Percentiles rank a stretch among this genome's conserved stretches.
phyloP scores from a whole-genome alignment of 2,113 vertebrate genomes.

The Megaleporinus macrocephalus region DNA sequence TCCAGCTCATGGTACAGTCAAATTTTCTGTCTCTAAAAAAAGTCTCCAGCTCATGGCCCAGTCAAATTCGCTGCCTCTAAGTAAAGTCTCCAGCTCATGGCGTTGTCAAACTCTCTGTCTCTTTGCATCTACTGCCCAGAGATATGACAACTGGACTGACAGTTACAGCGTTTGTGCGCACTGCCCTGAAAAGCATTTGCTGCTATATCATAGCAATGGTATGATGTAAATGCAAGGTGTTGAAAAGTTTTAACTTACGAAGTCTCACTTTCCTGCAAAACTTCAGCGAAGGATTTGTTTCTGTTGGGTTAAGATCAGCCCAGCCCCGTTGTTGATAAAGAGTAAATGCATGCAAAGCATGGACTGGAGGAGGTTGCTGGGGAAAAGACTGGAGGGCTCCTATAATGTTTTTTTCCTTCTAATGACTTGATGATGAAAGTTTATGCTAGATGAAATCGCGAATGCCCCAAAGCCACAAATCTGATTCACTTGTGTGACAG shows the following conservation, averaged over 20 bases:
- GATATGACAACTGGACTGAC: not conserved
- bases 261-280: not conserved
- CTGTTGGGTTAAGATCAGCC: not conserved
- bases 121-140: not conserved
- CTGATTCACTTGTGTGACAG: not conserved
- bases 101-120: too few relatives aligned
- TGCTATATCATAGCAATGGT: too few relatives aligned
- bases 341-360: too few relatives aligned
- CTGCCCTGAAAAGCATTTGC: too few relatives aligned
- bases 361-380: not conserved
- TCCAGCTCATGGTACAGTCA: too few relatives aligned
- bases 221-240: too few relatives aligned
- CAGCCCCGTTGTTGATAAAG: not conserved
- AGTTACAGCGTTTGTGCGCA: not conserved
- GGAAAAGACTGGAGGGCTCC: not conserved
- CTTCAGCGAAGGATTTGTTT: not conserved
- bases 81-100: too few relatives aligned
- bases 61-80: too few relatives aligned
- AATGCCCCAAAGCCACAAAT: not conserved
- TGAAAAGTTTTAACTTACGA: too few relatives aligned
- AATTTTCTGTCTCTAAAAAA: too few relatives aligned
- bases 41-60: too few relatives aligned
- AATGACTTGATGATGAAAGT: not conserved
- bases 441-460: not conserved
- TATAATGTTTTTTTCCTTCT: not conserved